phyloP scores from a whole-genome alignment of 2,797 vertebrate genomes.

The Oreonectes daqikongensis region DNA sequence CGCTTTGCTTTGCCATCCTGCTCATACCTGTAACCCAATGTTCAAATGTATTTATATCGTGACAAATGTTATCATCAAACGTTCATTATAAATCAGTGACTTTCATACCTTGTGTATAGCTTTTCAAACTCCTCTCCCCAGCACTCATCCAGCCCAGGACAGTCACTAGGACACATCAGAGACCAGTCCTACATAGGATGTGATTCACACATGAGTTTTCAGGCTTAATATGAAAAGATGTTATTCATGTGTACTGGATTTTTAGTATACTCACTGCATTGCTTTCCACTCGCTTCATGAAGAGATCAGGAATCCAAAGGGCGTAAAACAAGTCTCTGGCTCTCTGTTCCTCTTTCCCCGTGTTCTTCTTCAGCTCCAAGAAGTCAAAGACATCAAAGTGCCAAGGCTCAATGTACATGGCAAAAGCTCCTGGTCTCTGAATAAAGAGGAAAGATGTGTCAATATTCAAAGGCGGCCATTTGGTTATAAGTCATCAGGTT shows the following conservation, averaged over 20 bases:
- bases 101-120: constrained; percentile 83
- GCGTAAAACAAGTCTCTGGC: constrained; percentile 96
- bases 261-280: constrained; percentile 79
- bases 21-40: constrained; percentile 80
- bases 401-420: constrained; percentile 98
- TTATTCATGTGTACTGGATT: background rate
- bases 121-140: constrained; percentile 98
- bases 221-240: too few relatives aligned
- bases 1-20: constrained; percentile 83
- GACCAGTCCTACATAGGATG: constrained; percentile 86
- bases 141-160: constrained; percentile 91
- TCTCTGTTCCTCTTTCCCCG: constrained; percentile 95
- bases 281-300: constrained; percentile 95
- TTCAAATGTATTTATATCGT: background rate
- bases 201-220: background rate
- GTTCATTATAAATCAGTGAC: background rate
- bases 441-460: background rate
- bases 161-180: constrained; percentile 94
- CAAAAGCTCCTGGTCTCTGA: constrained; percentile 94
- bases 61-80: background rate
- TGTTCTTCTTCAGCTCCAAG: constrained; percentile 97
- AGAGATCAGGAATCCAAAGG: constrained; percentile 97
- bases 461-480: background rate
- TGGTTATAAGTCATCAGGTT: background rate
- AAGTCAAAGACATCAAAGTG: constrained; percentile 96